Percentiles rank a stretch among this genome's conserved stretches.
These are phyloP conservation scores for Zoroaster sp. DNA, from an alignment of 53 echinoderm and acorn worm genomes.

Conservation along the genomic window DNA sequence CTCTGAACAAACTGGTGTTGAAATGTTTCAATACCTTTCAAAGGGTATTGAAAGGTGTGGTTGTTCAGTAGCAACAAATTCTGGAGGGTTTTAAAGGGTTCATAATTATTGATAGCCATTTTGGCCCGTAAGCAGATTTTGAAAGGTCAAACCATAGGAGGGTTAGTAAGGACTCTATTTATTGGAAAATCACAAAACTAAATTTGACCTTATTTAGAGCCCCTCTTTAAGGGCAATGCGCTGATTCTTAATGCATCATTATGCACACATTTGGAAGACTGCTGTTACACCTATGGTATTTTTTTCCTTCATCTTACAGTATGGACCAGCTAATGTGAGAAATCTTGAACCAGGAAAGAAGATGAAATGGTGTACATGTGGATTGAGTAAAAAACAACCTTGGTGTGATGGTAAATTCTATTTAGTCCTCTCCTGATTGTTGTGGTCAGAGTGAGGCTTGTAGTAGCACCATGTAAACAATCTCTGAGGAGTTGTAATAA, in stretches of 20 bases:
- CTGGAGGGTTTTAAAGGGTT: no score
- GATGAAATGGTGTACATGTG: slow-evolving; percentile 98
- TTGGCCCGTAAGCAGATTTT: no score
- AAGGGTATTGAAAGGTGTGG: no score
- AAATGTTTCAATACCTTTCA: no score
- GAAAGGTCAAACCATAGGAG: neutral
- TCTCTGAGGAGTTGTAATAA: no score
- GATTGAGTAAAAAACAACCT: slow-evolving; percentile 87
- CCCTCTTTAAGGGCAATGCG: neutral
- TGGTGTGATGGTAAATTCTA: slow-evolving; percentile 95
- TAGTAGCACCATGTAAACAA: no score
- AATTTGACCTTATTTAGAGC: neutral
- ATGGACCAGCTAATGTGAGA: slow-evolving; percentile 75
- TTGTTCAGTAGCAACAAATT: no score
- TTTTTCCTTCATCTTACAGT: slow-evolving; percentile 52
- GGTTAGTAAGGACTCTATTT: neutral
- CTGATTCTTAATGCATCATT: neutral
- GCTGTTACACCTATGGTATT: neutral
- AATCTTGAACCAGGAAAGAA: slow-evolving; percentile 85
- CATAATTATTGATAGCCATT: no score
- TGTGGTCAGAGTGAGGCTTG: no score
- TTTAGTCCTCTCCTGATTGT: neutral
- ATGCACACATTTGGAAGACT: neutral
- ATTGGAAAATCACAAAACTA: no score
- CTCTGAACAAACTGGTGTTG: no score